Conservation (phyloP, 1,140 invertebrate species). For the Melitaea cinxia region DNA sequence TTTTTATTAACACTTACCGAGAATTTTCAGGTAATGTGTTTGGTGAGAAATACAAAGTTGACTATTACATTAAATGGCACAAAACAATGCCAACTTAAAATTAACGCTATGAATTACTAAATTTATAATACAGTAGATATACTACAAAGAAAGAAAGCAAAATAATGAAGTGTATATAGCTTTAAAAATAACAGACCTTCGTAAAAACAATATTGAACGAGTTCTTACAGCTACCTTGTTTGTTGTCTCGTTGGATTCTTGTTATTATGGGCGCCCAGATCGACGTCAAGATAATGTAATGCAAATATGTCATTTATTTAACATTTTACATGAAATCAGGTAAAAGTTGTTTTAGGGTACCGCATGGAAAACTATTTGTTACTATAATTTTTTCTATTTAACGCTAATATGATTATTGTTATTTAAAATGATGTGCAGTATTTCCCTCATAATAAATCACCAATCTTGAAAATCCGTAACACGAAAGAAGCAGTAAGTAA, state of each 20-base stretch:
- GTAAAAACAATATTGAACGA: constrained; percentile 34
- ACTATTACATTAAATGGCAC: too few relatives aligned
- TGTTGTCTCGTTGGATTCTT: constrained; percentile 44
- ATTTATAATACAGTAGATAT: background rate
- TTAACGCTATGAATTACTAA: background rate
- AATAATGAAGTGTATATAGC: constrained; percentile 10
- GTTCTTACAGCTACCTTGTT: constrained; percentile 39
- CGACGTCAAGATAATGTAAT: constrained; percentile 29
- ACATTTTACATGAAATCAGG: constrained; percentile 17
- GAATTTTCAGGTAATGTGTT: too few relatives aligned
- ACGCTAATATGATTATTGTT: too few relatives aligned
- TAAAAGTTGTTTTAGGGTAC: background rate
- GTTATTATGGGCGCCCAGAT: constrained; percentile 40
- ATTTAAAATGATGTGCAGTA: too few relatives aligned
- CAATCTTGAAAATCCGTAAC: too few relatives aligned
- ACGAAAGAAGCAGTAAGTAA: too few relatives aligned
- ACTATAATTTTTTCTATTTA: too few relatives aligned
- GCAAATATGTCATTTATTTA: constrained; percentile 29
- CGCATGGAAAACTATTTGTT: background rate
- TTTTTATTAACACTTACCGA: too few relatives aligned
- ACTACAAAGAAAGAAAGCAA: constrained; percentile 4
- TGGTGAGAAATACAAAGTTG: too few relatives aligned
- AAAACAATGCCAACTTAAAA: background rate
- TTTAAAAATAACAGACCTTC: constrained; percentile 26
- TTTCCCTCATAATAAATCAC: too few relatives aligned